A percentile compares a stretch with the other conserved stretches of the same genome.
Evolutionary conservation across 1,140 invertebrate species (phyloP).

Genomic region (Habropoda laboriosa): DNA sequence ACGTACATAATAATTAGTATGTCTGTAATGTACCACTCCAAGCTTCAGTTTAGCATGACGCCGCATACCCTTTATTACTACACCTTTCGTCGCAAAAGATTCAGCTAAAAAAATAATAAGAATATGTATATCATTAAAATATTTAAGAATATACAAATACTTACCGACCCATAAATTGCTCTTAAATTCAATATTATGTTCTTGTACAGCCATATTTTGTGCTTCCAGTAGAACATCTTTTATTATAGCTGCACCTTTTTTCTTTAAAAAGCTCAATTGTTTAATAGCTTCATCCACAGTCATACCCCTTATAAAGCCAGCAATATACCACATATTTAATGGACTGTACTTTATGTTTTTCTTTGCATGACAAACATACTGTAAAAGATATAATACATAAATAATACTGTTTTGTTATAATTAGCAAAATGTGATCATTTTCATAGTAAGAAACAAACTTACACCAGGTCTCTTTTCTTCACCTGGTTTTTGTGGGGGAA

Average conservation of each 20-base stretch:
- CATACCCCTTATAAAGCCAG: constrained; percentile 93
- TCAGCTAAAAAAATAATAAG: constrained; percentile 86
- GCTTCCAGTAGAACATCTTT: constrained; percentile 94
- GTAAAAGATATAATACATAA: constrained; percentile 75
- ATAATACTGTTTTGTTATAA: constrained; percentile 19
- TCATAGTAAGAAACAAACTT: constrained; percentile 76
- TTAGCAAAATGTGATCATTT: not conserved
- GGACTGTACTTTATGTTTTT: constrained; percentile 94
- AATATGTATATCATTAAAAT: not conserved
- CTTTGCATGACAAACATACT: constrained; percentile 93
- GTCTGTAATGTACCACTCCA: constrained; percentile 89
- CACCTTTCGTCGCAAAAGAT: constrained; percentile 90
- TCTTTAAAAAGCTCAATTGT: constrained; percentile 91
- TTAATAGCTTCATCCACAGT: constrained; percentile 96
- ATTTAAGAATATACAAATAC: constrained; percentile 73
- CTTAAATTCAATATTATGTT: constrained; percentile 97
- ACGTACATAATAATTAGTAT: constrained; percentile 94
- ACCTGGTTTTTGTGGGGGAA: constrained; percentile 88
- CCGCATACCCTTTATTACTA: constrained; percentile 90
- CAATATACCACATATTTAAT: constrained; percentile 96
- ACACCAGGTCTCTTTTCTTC: constrained; percentile 92
- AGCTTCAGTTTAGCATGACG: constrained; percentile 88
- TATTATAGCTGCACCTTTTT: constrained; percentile 91
- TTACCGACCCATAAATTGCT: constrained; percentile 98
- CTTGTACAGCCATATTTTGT: constrained; percentile 91